Evolutionary conservation across 1,140 invertebrate species (phyloP).

Genomic region (Pectinophora gossypiella): DNA sequence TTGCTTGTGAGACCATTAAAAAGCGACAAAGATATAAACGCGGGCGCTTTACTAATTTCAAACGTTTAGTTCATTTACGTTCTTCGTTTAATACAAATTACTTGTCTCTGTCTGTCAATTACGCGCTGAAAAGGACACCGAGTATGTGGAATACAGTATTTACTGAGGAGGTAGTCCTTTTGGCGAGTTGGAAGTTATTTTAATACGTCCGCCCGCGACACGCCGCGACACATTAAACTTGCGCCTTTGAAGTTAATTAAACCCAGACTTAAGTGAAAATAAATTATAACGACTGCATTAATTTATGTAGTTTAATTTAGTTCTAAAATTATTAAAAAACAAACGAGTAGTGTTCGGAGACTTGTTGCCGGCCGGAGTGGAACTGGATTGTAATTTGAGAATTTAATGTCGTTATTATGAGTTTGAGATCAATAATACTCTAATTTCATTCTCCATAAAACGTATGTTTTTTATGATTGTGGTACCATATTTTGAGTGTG

Average conservation of each 20-base stretch:
- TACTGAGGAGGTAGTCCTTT: not conserved
- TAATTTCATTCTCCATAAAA: no score
- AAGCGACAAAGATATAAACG: no score
- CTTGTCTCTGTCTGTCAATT: not conserved
- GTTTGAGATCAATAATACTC: no score
- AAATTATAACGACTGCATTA: not conserved
- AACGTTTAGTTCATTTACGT: no score
- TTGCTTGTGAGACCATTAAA: no score
- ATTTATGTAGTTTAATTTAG: not conserved
- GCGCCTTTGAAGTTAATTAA: conserved; percentile 24
- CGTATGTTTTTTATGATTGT: no score
- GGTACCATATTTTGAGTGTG: no score
- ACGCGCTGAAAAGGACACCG: not conserved
- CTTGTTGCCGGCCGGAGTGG: no score
- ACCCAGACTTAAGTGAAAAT: not conserved
- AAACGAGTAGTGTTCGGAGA: no score
- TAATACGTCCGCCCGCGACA: not conserved
- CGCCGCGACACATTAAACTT: conserved; percentile 21
- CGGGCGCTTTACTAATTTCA: no score
- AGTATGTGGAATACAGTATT: not conserved
- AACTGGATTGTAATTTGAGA: no score
- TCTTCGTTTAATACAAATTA: not conserved
- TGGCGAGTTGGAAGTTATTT: conserved; percentile 1
- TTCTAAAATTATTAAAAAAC: not conserved
- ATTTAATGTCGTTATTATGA: no score